Evolutionary conservation across 1,140 invertebrate species (phyloP), one percentile per base, ranked within the genome.

Genomic region (Brachionus koreanus): DNA sequence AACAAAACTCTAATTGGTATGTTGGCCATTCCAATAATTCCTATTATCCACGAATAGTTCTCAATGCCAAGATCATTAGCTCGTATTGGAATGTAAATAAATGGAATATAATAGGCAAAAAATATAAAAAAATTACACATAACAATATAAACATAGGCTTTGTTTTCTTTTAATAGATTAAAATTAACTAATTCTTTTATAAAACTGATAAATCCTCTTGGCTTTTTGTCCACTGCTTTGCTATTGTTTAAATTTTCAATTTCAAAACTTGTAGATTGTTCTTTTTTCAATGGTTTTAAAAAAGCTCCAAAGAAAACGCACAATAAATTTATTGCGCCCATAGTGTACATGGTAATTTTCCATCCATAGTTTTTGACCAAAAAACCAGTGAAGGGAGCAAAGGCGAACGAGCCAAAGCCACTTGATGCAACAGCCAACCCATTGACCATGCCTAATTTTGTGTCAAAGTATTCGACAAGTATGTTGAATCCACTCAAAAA

Each of bases 31-130:
- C 90, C 97, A 25, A 89, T 87, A 7, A 92, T 92, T 43, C 97
- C 85, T 6, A 86, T 86, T 37, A 67, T n/a, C 83, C 69, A 33
- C 52, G 49, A 6, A 57, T 82, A 77, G 19, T 77, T 16, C 13
- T 46, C 37, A 49, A 77, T 77, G 2, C 74, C 52, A 42, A 84
- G 65, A 39, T 84, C 82, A 33, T 86, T 77, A 5, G 88, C 89
- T 79, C 88, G 85, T 83, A 89, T 87, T 23, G 88, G 88, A 90
- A 87, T 93, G 94, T 83, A 97, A 90, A 89, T 96, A 94, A 79
- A 88, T n/a, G 96, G 96, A 85, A 97, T 92, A 87, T 97, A 95
- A 90, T 97, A 98, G 42, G 96, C 96, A 84, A 98, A 93, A 86
- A 93, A 95, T 4, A 95, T 98, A 85, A 95, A 92, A 86, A 98